phyloP scores from a whole-genome alignment of 2,797 vertebrate genomes.

The Myiothlypis chrysogaster region DNA sequence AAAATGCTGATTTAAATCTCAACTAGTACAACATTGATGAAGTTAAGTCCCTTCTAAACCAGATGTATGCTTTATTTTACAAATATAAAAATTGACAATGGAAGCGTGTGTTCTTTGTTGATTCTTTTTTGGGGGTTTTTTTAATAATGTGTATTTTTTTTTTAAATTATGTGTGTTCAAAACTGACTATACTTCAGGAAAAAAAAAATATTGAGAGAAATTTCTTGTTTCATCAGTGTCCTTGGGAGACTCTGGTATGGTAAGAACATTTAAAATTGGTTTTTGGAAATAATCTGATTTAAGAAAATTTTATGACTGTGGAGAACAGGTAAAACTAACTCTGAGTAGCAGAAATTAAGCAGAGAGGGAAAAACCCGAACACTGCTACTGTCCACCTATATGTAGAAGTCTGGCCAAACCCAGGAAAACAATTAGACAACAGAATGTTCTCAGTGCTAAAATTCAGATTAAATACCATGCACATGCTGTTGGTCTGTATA shows the following conservation, averaged over 20 bases:
- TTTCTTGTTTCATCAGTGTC: not conserved
- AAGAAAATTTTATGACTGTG: not conserved
- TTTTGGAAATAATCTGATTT: not conserved
- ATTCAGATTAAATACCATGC: not conserved
- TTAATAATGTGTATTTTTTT: not conserved
- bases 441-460: not conserved
- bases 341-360: not conserved
- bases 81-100: not conserved
- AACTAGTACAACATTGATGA: not conserved
- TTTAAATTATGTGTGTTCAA: not conserved
- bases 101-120: not conserved
- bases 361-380: not conserved
- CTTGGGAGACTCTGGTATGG: not conserved
- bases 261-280: not conserved
- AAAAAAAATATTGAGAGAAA: not conserved
- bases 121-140: not conserved
- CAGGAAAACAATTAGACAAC: not conserved
- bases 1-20: not conserved
- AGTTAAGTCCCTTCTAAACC: not conserved
- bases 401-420: not conserved
- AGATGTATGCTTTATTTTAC: not conserved
- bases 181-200: not conserved
- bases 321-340: not conserved
- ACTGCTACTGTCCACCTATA: not conserved
- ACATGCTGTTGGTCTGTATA: not conserved